phyloP scores from a whole-genome alignment of 1,140 invertebrate genomes.

The Drosophila novamexicana region DNA sequence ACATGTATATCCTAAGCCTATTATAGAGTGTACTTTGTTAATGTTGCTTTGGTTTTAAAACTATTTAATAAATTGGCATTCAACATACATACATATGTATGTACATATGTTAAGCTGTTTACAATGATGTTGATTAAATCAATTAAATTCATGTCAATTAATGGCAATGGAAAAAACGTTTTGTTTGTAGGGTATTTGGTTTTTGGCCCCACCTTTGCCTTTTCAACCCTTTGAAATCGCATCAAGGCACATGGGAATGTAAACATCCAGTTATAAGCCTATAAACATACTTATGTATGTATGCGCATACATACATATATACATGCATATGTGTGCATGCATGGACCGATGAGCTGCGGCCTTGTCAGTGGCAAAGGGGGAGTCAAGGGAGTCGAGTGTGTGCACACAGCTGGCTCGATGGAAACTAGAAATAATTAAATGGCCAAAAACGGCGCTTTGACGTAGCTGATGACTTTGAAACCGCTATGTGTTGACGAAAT shows the following conservation, averaged over 20 bases:
- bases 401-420: constrained; percentile 40
- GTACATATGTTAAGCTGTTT: not conserved
- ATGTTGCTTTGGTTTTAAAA: not conserved
- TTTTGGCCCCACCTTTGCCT: not conserved
- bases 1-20: too few relatives aligned
- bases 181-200: not conserved
- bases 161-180: not conserved
- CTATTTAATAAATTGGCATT: constrained; percentile 21
- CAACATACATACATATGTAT: not conserved
- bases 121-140: too few relatives aligned
- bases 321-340: constrained; percentile 4
- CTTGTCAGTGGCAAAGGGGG: constrained; percentile 18
- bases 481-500: constrained; percentile 49
- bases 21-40: not conserved
- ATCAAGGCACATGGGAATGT: not conserved
- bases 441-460: constrained; percentile 64
- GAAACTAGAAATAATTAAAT: constrained; percentile 76
- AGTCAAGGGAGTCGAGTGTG: constrained; percentile 15
- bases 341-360: constrained; percentile 27
- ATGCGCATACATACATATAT: too few relatives aligned
- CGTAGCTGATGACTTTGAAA: constrained; percentile 71
- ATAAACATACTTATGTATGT: not conserved
- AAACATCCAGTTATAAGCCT: not conserved
- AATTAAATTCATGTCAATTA: too few relatives aligned
- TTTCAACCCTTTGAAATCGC: not conserved